Evolutionary conservation across 2,888 invertebrate species (phyloP).

Genomic region (Heliconius ethilla): DNA sequence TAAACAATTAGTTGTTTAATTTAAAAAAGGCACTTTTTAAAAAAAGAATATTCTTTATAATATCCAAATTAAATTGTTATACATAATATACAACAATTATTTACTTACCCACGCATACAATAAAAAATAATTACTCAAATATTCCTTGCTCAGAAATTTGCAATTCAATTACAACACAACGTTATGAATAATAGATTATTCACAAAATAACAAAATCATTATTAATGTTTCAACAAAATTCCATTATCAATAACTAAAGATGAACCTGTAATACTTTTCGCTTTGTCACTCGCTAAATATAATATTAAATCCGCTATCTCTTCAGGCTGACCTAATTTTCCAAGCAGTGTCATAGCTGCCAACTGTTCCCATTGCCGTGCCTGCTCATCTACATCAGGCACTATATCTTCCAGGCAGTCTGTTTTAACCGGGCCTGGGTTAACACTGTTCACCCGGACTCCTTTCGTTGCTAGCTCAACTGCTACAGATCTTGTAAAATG

Average conservation of each 20-base stretch:
- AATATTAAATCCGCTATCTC: slow-evolving; percentile 53
- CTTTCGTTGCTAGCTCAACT: slow-evolving; percentile 81
- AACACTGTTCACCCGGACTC: slow-evolving; percentile 86
- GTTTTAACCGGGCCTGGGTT: slow-evolving; percentile 67
- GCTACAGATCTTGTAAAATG: slow-evolving; percentile 87
- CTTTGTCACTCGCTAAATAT: slow-evolving; percentile 49
- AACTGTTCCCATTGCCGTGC: slow-evolving; percentile 23
- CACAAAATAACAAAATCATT: background rate
- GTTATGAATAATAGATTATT: background rate
- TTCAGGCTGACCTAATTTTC: slow-evolving; percentile 43
- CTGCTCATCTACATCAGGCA: slow-evolving; percentile 10
- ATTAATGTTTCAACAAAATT: slow-evolving; percentile 30
- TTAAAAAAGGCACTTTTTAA: background rate
- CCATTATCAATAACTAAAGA: slow-evolving; percentile 41
- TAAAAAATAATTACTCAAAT: background rate
- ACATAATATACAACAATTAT: background rate
- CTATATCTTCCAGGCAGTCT: slow-evolving; percentile 32
- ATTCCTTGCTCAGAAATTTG: background rate
- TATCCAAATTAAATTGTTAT: background rate
- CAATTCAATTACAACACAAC: slow-evolving; percentile 3
- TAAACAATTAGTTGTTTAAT: background rate
- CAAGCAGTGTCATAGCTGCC: slow-evolving; percentile 37
- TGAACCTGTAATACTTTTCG: slow-evolving; percentile 49
- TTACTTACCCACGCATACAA: background rate
- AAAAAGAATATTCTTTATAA: no score